Evolutionary conservation across 1,140 invertebrate species (phyloP).

Genomic region (Dryas iulia): DNA sequence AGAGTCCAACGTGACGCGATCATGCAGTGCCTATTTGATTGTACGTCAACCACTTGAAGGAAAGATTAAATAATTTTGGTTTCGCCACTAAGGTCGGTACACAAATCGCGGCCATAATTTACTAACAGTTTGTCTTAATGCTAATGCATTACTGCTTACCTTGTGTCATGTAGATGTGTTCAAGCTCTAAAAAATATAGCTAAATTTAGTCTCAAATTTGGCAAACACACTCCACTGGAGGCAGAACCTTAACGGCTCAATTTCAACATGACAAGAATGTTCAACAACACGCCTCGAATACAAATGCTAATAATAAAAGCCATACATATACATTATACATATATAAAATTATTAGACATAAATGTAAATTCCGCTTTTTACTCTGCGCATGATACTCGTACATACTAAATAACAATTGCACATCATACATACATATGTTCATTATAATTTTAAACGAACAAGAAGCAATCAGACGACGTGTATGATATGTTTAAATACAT

Average conservation of each 20-base stretch:
- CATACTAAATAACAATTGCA: conserved; percentile 1
- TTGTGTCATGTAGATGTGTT: too few relatives aligned
- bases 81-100: too few relatives aligned
- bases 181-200: too few relatives aligned
- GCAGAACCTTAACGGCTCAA: conserved; percentile 6
- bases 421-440: neutral
- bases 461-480: neutral
- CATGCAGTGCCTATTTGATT: too few relatives aligned
- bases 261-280: conserved; percentile 12
- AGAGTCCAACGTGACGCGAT: too few relatives aligned
- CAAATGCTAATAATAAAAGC: conserved; percentile 12
- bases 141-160: too few relatives aligned
- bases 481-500: neutral
- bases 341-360: conserved; percentile 8
- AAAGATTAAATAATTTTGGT: too few relatives aligned
- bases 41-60: too few relatives aligned
- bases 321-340: neutral
- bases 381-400: neutral
- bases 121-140: too few relatives aligned
- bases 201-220: neutral
- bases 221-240: conserved; percentile 3
- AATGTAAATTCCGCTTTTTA: conserved; percentile 1
- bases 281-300: conserved; percentile 9
- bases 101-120: too few relatives aligned
- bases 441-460: conserved; percentile 2